Base-by-base conservation (phyloP, 2,888 invertebrate species). In the Phoronis australis region DNA sequence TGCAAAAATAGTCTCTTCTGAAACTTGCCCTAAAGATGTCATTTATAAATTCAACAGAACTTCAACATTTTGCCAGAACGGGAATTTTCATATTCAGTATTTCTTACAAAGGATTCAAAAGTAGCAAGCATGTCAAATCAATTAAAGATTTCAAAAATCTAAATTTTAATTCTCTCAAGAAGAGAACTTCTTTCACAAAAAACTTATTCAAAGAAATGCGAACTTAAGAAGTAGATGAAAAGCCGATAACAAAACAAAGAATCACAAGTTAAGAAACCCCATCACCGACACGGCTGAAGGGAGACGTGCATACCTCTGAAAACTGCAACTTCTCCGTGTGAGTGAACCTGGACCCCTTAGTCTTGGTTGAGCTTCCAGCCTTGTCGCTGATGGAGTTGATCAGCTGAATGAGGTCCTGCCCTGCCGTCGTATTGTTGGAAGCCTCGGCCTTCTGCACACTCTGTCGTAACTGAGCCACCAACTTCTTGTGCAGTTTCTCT, bases 281-380 rank as follows among this genome's bases (percentile, higher is more conserved):
- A n/a, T n/a, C n/a, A n/a, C n/a, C n/a, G n/a, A n/a, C n/a, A n/a
- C n/a, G n/a, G n/a, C n/a, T n/a, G n/a, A n/a, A n/a, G n/a, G n/a
- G n/a, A n/a, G n/a, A n/a, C n/a, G n/a, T 4, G n/a, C 50, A 41
- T 51, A 72, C 73, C 65, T 71, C 66, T 24, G 73, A 68, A 64
- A 73, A 76, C 43, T 76, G 69, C 3, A 76, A 62, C 55, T 76
- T 72, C 53, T 76, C 73, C n/a, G 72, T 64, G 50, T 76, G 75
- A 12, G 72, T 67, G 53, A 77, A 77, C 18, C 76, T 55, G 12
- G 76, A 76, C 4, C 73, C 74, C 52, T 75, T 73, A 3, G 63
- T 64, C 58, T 64, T 70, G 22, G 54, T 44, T n/a, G 52, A 52
- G 3, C 50, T 46, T 23, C 54, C 45, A 9, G 62, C 58, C n/a